Base-by-base conservation (phyloP, 1,140 invertebrate genomes). In the Lordiphosa clarofinis region DNA sequence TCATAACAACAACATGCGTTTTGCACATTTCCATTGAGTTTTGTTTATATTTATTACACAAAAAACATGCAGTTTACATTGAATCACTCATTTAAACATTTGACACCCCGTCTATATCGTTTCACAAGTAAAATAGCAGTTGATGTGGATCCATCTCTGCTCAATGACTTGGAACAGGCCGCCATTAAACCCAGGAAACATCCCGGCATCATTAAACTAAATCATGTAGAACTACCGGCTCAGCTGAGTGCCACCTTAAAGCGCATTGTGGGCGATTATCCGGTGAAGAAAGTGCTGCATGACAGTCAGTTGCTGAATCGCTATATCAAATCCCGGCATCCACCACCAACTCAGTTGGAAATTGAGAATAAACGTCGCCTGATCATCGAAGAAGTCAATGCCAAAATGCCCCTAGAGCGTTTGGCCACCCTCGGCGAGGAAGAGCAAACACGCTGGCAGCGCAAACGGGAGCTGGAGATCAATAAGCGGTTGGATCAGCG, bases 121-220 rank as follows among this genome's bases (percentile, higher is more conserved):
- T 61, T 47, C 12, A 87, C 87, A 3, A 89, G 89, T 21, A 91
- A 90, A 82, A 86, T 90, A 9, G 90, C 90, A 54, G 87, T 90
- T 3, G 78, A 87, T 61, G 79, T 93, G 5, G 90, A 92, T 65
- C 81, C 90, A 15, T 73, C 67, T 28, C 73, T 93, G 9, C 70
- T 90, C 40, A 79, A 91, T 8, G 89, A 89, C 54, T 89, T 95
- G 37, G 90, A 92, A 38, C 89, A 90, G 13, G 88, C 92, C 7
- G 75, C 89, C 53, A 87, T 92, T n/a, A 94, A 94, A 87, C 91
- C 92, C 8, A 90, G 91, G 50, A 91, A 92, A 62, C 94, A 95
- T 91, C 93, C 94, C 11, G 95, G 95, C 1, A 68, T 84, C 46
- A 88, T 91, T 7, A 89, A 91, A 9, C 88, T 88, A 24, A 89